These are phyloP conservation scores for Dermatemys mawii DNA, from an alignment of 2,113 vertebrate species.

Conservation along the genomic window DNA sequence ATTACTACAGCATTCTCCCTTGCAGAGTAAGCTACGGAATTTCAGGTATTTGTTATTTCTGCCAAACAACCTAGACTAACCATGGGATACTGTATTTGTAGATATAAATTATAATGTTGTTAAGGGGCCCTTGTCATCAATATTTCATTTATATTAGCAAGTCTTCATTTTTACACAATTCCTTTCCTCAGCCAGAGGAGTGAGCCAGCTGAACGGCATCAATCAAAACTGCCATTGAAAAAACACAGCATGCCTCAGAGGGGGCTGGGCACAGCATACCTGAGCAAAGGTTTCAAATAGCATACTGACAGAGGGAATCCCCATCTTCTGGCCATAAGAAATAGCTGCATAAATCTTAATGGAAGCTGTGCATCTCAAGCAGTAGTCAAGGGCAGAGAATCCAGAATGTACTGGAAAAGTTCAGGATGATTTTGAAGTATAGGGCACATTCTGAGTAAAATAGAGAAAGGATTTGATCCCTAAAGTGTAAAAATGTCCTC, in stretches of 20 bases:
- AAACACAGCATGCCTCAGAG: slow-evolving; percentile 12
- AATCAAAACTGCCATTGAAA: slow-evolving; percentile 55
- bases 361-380: neutral
- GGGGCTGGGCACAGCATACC: slow-evolving; percentile 1
- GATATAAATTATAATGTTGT: neutral
- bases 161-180: slow-evolving; percentile 24
- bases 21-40: neutral
- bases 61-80: slow-evolving; percentile 28
- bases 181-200: slow-evolving; percentile 20
- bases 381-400: neutral
- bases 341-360: neutral
- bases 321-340: neutral
- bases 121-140: slow-evolving; percentile 12
- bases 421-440: neutral
- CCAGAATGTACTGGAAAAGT: neutral
- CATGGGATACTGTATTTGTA: slow-evolving; percentile 4
- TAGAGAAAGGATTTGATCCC: neutral
- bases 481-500: neutral
- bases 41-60: neutral
- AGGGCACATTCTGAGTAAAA: neutral
- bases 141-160: slow-evolving; percentile 47
- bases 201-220: slow-evolving; percentile 50
- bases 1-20: neutral
- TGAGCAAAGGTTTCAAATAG: neutral
- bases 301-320: neutral